phyloP scores from a whole-genome alignment of 2,888 invertebrate species.

The Parnassius smintheus region DNA sequence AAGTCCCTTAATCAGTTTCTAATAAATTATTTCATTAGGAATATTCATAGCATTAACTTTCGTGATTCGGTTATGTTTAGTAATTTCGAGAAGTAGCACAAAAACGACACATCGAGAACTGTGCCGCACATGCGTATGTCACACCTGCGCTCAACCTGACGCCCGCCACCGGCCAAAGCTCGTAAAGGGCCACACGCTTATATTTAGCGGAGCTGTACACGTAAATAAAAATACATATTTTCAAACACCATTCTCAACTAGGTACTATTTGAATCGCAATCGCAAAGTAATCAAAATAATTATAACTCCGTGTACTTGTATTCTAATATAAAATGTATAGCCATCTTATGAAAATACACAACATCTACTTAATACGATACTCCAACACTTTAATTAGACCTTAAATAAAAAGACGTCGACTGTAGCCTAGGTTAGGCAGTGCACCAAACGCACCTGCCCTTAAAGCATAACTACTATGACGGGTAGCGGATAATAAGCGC shows the following conservation, averaged over 20 bases:
- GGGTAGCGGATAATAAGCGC: constrained; percentile 34
- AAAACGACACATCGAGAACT: constrained; percentile 27
- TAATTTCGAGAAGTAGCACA: constrained; percentile 23
- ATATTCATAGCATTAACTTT: constrained; percentile 27
- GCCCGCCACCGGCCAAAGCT: constrained; percentile 29
- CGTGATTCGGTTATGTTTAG: constrained; percentile 27
- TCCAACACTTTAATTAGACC: constrained; percentile 33
- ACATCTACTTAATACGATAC: constrained; percentile 30
- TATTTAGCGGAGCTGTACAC: constrained; percentile 31
- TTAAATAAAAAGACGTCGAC: constrained; percentile 27
- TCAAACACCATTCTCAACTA: constrained; percentile 11
- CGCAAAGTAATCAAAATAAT: constrained; percentile 20
- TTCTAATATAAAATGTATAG: constrained; percentile 29
- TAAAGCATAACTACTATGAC: constrained; percentile 33
- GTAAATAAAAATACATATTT: constrained; percentile 28
- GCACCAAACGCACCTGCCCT: constrained; percentile 40
- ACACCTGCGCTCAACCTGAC: constrained; percentile 41
- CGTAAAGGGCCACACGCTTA: constrained; percentile 28
- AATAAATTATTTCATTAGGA: constrained; percentile 26
- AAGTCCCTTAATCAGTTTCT: constrained; percentile 27
- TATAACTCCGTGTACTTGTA: constrained; percentile 22
- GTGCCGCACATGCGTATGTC: constrained; percentile 32
- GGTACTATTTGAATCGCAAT: constrained; percentile 10
- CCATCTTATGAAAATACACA: constrained; percentile 28
- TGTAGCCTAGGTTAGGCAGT: constrained; percentile 31